Conservation (phyloP, 2,113 vertebrate species). For the Stegostoma tigrinum region DNA sequence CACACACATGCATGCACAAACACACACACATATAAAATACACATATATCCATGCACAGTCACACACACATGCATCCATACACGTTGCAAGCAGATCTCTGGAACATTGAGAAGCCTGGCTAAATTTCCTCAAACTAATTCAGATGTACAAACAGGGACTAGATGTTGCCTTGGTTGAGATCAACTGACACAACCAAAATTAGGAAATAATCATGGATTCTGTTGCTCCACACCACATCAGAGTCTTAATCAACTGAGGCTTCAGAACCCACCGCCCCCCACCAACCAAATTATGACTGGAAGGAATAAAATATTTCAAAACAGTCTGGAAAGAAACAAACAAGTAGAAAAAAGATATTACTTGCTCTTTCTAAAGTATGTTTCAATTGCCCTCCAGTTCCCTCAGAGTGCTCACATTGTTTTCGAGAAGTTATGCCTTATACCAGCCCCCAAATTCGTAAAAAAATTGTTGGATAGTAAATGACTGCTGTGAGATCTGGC, state of each 20-base stretch:
- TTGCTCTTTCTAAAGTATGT: neutral
- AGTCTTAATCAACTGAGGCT: neutral
- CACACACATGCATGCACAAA: neutral
- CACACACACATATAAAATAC: neutral
- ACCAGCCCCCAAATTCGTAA: neutral
- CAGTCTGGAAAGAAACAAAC: neutral
- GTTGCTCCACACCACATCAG: neutral
- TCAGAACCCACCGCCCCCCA: too few species aligned
- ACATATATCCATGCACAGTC: too few species aligned
- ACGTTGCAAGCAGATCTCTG: neutral
- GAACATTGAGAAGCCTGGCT: neutral
- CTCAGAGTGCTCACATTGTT: neutral
- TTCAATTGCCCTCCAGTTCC: neutral
- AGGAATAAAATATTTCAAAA: neutral
- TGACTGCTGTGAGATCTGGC: neutral
- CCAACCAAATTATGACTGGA: neutral
- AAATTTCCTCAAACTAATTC: neutral
- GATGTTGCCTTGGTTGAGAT: neutral
- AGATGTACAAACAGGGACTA: neutral
- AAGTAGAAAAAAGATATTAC: neutral
- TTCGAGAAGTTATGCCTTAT: neutral
- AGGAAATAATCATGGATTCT: neutral
- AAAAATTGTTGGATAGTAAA: neutral
- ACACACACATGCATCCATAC: too few species aligned
- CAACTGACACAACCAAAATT: neutral